Base-by-base conservation (phyloP, 2,113 vertebrate genomes). In the Anolis carolinensis region DNA sequence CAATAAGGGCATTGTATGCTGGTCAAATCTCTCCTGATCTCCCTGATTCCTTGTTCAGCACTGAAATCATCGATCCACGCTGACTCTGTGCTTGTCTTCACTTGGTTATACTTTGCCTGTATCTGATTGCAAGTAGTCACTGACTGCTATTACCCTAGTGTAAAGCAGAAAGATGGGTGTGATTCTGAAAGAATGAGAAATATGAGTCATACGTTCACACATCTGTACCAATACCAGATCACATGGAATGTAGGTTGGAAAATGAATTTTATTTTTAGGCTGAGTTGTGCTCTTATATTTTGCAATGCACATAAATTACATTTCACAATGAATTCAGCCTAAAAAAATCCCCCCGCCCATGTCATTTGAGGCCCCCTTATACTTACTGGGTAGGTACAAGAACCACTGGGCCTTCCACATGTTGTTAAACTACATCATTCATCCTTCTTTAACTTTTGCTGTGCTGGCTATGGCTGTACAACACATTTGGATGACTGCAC, bases 271-370 rank as follows among this genome's bases (percentile, higher is more conserved):
- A 87, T 89, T 92, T 89, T 73, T 52, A 87, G 81, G 80, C 10
- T 74, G 10, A 32, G 79, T 4, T 88, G 68, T 81, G 72, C 65
- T 36, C 92, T 86, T 87, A 90, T 39, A 30, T 6, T 91, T 91
- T 90, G 79, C 21, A 67, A 63, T 83, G 81, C 65, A 67, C 77
- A 76, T 89, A 89, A 89, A 88, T 92, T 89, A 90, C 36, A 48
- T 80, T 89, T 81, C 85, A 93, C 78, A 1, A 86, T 81, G 85
- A 62, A 81, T 23, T 39, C 5, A 25, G 68, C 91, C 78, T 84
- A 23, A 80, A 84, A 77, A 79, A 63, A 72, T 83, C 78, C 87
- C 89, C 86, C 84, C 88, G 78, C 62, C 55, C 16, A 81, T 86
- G 76, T 88, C 92, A 84, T 82, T 77, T 27, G 71, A n/a, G 77